Base-by-base conservation (phyloP, 1,140 invertebrate genomes). In the Trichonephila clavata region DNA sequence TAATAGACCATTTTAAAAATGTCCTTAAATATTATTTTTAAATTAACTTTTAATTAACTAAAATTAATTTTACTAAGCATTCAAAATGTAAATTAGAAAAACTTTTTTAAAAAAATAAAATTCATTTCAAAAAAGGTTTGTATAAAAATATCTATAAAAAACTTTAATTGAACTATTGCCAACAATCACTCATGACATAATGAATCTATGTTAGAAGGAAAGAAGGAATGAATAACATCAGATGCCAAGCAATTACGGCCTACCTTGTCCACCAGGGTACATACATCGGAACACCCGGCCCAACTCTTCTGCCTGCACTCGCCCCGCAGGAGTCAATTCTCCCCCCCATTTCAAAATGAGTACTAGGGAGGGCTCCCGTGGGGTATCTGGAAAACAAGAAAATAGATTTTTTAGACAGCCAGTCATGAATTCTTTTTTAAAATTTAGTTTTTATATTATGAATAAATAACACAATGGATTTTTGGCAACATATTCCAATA, bases 271-370 rank as follows among this genome's bases (percentile, higher is more conserved):
- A 84, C 97, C 97, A 50, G 97, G 99, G 96, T 99, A 99, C 97
- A 99, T 99, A 97, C 99, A 99, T 88, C 99, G 97, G 96, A 99
- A 99, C 95, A 99, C 99, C 94, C 99, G 97, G 7, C 99, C 99
- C 59, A 99, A 96, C 96, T 99, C 98, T 96, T 99, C 99, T 4
- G 99, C 99, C 96, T 99, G 99, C 50, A 99, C 98, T 90, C 98
- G 97, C 24, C 99, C 99, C 0, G 99, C 98, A 1, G 99, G 98
- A n/a, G 99, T 99, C 94, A 99, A 96, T 96, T 99, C 99, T 60
- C 99, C 99, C 91, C 99, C 99, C 99, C 99, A 99, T 96, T 99
- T 99, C 57, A 99, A 96, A 94, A 99, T 99, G 63, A 99, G 96
- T 21, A 99, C 98, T 77, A 99, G 96, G 0, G 98, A 99, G 4